A percentile compares a stretch with the other conserved stretches of the same genome.
phyloP scores from a whole-genome alignment of 2,113 vertebrate genomes.

The Paralichthys olivaceus region DNA sequence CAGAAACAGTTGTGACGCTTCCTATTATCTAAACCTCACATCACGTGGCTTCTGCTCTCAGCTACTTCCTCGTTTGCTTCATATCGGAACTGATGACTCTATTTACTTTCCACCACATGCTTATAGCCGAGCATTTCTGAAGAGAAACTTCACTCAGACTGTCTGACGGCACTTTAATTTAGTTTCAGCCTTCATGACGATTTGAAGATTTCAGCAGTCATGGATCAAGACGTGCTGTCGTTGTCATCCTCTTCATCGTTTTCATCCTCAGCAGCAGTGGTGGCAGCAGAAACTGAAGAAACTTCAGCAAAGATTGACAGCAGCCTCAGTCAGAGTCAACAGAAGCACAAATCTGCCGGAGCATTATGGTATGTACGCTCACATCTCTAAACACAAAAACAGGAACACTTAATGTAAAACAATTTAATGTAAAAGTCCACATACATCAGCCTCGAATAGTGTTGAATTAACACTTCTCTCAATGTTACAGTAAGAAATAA shows the following conservation, averaged over 20 bases:
- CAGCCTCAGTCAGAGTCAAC: slow-evolving; percentile 44
- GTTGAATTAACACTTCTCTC: neutral
- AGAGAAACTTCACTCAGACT: neutral
- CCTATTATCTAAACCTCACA: slow-evolving; percentile 53
- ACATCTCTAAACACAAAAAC: slow-evolving; percentile 7
- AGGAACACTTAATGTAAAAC: neutral
- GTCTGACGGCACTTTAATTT: neutral
- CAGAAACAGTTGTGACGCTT: slow-evolving; percentile 57
- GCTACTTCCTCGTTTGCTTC: slow-evolving; percentile 71
- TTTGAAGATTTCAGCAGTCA: slow-evolving; percentile 30
- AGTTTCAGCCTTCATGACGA: slow-evolving; percentile 23
- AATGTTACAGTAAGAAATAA: neutral
- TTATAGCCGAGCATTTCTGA: neutral
- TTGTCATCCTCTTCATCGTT: slow-evolving; percentile 57
- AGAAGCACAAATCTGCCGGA: slow-evolving; percentile 46
- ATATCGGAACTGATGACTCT: slow-evolving; percentile 27
- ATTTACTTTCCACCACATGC: slow-evolving; percentile 45
- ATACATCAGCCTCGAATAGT: neutral
- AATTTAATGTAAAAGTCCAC: neutral
- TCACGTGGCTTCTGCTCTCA: slow-evolving; percentile 46
- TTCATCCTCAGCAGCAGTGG: slow-evolving; percentile 19
- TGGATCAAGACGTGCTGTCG: slow-evolving; percentile 74
- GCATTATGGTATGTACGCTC: slow-evolving; percentile 60
- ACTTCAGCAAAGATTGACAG: slow-evolving; percentile 45
- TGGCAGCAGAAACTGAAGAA: slow-evolving; percentile 22